Evolutionary conservation across 2,113 vertebrate species (phyloP), one percentile per base, ranked within the genome.

Genomic region (Tichodroma muraria): DNA sequence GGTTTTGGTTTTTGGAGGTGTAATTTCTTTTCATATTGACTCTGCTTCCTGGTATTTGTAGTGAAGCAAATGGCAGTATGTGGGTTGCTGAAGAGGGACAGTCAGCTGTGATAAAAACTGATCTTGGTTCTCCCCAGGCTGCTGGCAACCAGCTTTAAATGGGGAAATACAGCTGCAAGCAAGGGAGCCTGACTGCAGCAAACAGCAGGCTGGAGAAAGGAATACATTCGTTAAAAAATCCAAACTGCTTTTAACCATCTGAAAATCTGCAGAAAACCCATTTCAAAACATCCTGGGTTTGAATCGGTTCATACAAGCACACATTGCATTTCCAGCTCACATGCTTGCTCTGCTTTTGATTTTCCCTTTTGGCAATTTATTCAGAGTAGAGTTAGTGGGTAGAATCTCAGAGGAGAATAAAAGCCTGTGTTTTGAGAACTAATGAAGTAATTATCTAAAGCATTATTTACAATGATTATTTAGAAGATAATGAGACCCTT

Each of bases 361-460:
- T 95, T 76, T 93, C 88, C 91, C 91, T 95, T 88, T 81, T 90
- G 93, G 95, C 90, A 95, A 78, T 93, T 95, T 88, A 91, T 93
- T 95, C 89, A 60, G 85, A 65, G 53, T 9, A 37, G 91, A 80
- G 60, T 80, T 73, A 78, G 85, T 64, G 85, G 89, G 65, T 93
- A 76, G 88, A 91, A 78, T 95, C 96, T 97, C 94, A 85, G 88
- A 95, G 94, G 94, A 94, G 82, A 95, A 97, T 90, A 88, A 91
- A 95, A 95, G 88, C 68, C 76, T 95, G 85, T 90, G 85, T 96
- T 93, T 91, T 88, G 93, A 88, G 93, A 94, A 77, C 81, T 94
- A 95, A 95, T 94, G 87, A 95, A 96, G 95, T 97, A 95, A 97
- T 97, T 96, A 96, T 96, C 93, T 80, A 94, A 94, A 96, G 93